These are phyloP conservation scores for Coregonus ussuriensis DNA, from an alignment of 2,797 vertebrate genomes.

Conservation along the genomic window DNA sequence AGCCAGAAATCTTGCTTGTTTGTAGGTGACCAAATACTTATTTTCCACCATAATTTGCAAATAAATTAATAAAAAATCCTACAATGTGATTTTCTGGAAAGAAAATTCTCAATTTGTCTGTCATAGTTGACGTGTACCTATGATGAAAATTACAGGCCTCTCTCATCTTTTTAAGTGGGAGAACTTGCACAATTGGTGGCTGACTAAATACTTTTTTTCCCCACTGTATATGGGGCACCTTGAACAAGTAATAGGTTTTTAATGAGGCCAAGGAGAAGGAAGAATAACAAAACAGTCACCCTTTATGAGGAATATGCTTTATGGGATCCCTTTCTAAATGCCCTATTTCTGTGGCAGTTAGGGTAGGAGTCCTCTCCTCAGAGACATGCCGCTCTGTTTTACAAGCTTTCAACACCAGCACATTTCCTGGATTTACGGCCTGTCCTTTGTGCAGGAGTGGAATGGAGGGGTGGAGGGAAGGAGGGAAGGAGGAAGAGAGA, in stretches of 20 bases:
- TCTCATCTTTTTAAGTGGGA: too few relatives aligned
- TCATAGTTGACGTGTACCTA: too few relatives aligned
- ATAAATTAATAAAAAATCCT: too few relatives aligned
- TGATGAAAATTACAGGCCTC: too few relatives aligned
- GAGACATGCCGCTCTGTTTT: constrained; percentile 59
- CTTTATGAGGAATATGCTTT: constrained; percentile 74
- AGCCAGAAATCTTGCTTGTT: too few relatives aligned
- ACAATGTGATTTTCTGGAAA: too few relatives aligned
- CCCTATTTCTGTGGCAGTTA: constrained; percentile 48
- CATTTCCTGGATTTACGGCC: constrained; percentile 67
- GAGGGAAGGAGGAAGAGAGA: constrained; percentile 10
- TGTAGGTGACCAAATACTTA: too few relatives aligned
- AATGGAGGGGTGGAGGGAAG: constrained; percentile 41
- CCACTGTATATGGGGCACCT: constrained; percentile 66
- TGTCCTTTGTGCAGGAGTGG: constrained; percentile 51
- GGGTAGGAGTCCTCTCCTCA: constrained; percentile 47
- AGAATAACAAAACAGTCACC: constrained; percentile 65
- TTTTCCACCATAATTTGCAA: too few relatives aligned
- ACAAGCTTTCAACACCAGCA: constrained; percentile 67
- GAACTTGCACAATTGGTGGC: too few relatives aligned
- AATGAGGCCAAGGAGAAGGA: constrained; percentile 71
- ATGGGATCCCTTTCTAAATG: constrained; percentile 66
- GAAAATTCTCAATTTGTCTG: too few relatives aligned
- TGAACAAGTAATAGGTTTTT: constrained; percentile 67
- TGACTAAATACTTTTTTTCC: too few relatives aligned